Percentiles rank a stretch among this genome's conserved stretches.
These are phyloP conservation scores for Fistularia commersonii DNA, from an alignment of 2,797 vertebrate genomes.

Conservation along the genomic window DNA sequence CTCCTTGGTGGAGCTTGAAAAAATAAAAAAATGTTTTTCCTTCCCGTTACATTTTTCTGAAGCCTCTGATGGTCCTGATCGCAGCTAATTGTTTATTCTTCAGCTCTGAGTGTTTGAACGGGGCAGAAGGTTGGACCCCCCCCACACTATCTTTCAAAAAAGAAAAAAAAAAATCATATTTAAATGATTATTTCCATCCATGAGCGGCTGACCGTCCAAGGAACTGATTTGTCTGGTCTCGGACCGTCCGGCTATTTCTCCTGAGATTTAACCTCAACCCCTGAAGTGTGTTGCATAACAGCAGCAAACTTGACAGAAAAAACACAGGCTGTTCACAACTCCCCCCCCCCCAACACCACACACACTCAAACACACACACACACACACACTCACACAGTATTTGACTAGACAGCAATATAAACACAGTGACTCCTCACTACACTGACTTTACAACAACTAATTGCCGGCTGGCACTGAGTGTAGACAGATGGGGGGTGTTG, in stretches of 20 bases:
- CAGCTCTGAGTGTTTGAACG: too few species aligned
- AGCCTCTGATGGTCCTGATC: too few species aligned
- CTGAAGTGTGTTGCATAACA: conserved; percentile 59
- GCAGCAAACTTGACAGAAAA: conserved; percentile 65
- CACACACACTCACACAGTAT: too few species aligned
- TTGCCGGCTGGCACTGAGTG: conserved; percentile 62
- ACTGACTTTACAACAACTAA: conserved; percentile 66
- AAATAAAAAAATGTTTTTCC: too few species aligned
- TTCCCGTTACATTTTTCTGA: too few species aligned
- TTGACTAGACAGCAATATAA: conserved; percentile 65
- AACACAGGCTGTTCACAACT: conserved; percentile 58
- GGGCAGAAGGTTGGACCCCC: too few species aligned
- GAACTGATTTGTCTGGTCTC: background rate
- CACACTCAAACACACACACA: conserved; percentile 8
- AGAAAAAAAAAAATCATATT: too few species aligned
- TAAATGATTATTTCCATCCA: conserved; percentile 1
- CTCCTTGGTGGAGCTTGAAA: too few species aligned
- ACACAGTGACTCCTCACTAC: conserved; percentile 64
- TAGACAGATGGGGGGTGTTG: conserved; percentile 59
- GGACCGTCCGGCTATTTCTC: conserved; percentile 39
- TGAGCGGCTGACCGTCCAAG: conserved; percentile 3
- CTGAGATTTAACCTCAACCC: conserved; percentile 58
- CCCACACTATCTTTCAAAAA: too few species aligned
- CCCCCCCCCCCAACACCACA: conserved; percentile 2
- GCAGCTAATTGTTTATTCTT: too few species aligned